Conservation (phyloP, 2,797 vertebrate genomes). For the Eremophila alpestris region DNA sequence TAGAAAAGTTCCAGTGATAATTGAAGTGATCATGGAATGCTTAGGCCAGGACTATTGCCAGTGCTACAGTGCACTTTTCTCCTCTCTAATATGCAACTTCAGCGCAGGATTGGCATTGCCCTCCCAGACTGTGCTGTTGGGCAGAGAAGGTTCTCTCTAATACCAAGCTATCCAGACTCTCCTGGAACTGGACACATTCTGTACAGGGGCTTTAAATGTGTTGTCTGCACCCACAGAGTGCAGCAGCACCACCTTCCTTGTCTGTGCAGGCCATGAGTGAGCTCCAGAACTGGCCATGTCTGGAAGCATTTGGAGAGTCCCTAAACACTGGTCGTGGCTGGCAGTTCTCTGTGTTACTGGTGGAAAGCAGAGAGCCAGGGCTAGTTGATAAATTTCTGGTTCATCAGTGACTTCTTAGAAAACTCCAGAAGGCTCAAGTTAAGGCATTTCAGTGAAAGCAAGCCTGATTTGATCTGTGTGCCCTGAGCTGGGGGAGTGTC, state of each 20-base stretch:
- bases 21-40: background rate
- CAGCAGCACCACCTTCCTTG: fast-evolving
- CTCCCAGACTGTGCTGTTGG: background rate
- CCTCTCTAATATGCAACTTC: background rate
- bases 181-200: background rate
- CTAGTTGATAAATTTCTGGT: background rate
- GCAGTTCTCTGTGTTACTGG: background rate
- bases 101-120: background rate
- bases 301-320: background rate
- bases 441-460: background rate
- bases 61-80: background rate
- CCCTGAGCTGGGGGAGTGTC: background rate
- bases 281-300: background rate
- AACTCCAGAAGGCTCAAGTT: background rate
- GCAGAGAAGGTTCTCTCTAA: background rate
- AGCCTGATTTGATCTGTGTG: background rate
- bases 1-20: background rate
- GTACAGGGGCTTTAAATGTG: background rate
- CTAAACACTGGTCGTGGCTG: background rate
- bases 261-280: background rate
- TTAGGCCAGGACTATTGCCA: background rate
- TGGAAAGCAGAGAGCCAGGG: background rate
- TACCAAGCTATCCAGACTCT: background rate
- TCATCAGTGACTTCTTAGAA: background rate
- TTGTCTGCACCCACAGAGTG: background rate